phyloP scores from a whole-genome alignment of 2,113 vertebrate species.

The Oryctolagus cuniculus region DNA sequence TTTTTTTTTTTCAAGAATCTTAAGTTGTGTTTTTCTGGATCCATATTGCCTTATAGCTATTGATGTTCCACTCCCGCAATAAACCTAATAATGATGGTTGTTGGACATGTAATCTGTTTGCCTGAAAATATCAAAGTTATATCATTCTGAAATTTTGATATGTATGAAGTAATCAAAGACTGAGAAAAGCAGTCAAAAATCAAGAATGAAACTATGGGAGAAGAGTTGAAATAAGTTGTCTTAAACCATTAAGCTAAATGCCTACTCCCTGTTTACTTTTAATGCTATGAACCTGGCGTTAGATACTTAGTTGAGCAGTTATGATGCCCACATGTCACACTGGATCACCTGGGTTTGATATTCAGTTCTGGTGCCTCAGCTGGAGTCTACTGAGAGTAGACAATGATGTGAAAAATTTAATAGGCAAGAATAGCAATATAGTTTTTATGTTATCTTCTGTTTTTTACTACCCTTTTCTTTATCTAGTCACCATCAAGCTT shows the following conservation, averaged over 20 bases:
- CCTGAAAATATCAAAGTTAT: neutral
- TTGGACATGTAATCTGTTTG: neutral
- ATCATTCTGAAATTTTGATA: slow-evolving; percentile 16
- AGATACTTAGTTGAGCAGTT: no score
- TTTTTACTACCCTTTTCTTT: slow-evolving; percentile 41
- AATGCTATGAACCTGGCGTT: no score
- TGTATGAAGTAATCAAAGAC: neutral
- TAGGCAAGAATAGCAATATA: slow-evolving; percentile 57
- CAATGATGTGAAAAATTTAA: slow-evolving; percentile 64
- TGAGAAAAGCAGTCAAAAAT: neutral
- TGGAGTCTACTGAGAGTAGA: slow-evolving; percentile 64
- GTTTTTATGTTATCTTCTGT: slow-evolving; percentile 61
- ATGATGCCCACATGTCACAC: no score
- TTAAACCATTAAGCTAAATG: no score
- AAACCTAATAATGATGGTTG: neutral
- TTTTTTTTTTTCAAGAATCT: neutral
- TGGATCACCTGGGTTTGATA: no score
- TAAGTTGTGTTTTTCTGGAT: slow-evolving; percentile 23
- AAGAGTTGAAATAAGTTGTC: neutral
- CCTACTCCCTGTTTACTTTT: no score
- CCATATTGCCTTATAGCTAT: neutral
- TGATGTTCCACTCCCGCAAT: slow-evolving; percentile 1
- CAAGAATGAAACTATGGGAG: neutral
- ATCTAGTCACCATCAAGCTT: slow-evolving; percentile 39
- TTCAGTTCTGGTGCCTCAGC: no score